Percentiles rank a stretch among this genome's conserved stretches.
phyloP scores from a whole-genome alignment of 2,888 invertebrate species.

The Allophyes oxyacanthae region DNA sequence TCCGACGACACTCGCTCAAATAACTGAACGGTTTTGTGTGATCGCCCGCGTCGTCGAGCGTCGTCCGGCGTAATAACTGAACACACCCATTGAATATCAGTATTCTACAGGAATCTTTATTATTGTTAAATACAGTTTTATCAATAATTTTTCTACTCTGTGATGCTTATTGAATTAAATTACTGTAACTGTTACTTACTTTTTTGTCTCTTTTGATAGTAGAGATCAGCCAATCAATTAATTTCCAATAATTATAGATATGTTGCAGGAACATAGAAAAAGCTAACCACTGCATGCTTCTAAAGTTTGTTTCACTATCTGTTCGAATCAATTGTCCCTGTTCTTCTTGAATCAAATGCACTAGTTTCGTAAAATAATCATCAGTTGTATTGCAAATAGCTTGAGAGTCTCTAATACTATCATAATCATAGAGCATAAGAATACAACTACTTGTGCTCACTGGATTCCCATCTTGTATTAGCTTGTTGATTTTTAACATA shows the following conservation, averaged over 20 bases:
- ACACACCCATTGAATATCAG: too few relatives aligned
- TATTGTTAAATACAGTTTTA: too few relatives aligned
- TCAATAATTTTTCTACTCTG: too few relatives aligned
- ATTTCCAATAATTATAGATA: slow-evolving; percentile 72
- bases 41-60: too few relatives aligned
- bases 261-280: slow-evolving; percentile 82
- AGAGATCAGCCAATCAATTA: slow-evolving; percentile 71
- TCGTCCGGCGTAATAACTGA: too few relatives aligned
- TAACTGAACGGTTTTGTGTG: too few relatives aligned
- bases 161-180: too few relatives aligned
- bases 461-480: slow-evolving; percentile 65
- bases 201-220: slow-evolving; percentile 70
- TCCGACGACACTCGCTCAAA: too few relatives aligned
- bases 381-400: slow-evolving; percentile 65
- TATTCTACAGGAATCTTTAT: too few relatives aligned
- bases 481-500: slow-evolving; percentile 58
- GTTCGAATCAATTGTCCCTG: slow-evolving; percentile 35
- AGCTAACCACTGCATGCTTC: slow-evolving; percentile 69
- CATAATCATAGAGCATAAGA: slow-evolving; percentile 76
- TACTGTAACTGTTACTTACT: slow-evolving; percentile 67
- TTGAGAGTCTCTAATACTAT: slow-evolving; percentile 76
- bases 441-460: slow-evolving; percentile 64
- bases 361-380: slow-evolving; percentile 72
- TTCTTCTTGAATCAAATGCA: slow-evolving; percentile 67
- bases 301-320: slow-evolving; percentile 43